Base-by-base conservation (phyloP, 1,140 invertebrate species). In the Danaus plexippus region DNA sequence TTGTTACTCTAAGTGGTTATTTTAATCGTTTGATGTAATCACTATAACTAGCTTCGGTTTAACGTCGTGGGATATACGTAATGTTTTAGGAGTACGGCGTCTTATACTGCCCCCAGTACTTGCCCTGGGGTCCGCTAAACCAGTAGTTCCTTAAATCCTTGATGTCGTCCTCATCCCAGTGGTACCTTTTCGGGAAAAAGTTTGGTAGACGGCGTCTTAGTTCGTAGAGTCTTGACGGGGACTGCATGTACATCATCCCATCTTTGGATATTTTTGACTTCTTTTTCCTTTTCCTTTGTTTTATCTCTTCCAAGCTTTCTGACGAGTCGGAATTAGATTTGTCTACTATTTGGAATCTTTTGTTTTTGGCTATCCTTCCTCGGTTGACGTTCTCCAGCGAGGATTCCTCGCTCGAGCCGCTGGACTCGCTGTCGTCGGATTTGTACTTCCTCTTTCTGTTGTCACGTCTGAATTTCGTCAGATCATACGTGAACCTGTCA, bases 131-230 rank as follows among this genome's bases (percentile, higher is more conserved):
- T 11, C 74, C 74, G 13, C 69, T 68, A 8, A 77, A 72, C 74
- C 72, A 79, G 13, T 58, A 68, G 43, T 73, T 71, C 0, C 63
- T 69, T 12, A 77, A 63, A 40, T 67, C 47, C 10, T 64, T 54
- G 3, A 75, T 60, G 4, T 79, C 76, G 0, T 67, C 46, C n/a
- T 54, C 43, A 9, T 59, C 42, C 76, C 76, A 77, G 15, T 74
- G 62, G 9, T 66, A 69, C 11, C 71, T 59, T 54, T 77, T 75
- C 2, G 74, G 76, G 40, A 75, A 47, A 12, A 79, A 79, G 48
- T 71, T 55, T 10, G 60, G 59, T 8, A 79, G 41, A 6, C 72
- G 57, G 9, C 52, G 52, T 42, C 76, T 63, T 42, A 63, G 58
- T 8, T 49, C 47, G 9, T 53, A 54, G 4, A 64, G 9, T 12